Conservation (phyloP, 2,113 vertebrate species). For the Spizaetus ornatus region DNA sequence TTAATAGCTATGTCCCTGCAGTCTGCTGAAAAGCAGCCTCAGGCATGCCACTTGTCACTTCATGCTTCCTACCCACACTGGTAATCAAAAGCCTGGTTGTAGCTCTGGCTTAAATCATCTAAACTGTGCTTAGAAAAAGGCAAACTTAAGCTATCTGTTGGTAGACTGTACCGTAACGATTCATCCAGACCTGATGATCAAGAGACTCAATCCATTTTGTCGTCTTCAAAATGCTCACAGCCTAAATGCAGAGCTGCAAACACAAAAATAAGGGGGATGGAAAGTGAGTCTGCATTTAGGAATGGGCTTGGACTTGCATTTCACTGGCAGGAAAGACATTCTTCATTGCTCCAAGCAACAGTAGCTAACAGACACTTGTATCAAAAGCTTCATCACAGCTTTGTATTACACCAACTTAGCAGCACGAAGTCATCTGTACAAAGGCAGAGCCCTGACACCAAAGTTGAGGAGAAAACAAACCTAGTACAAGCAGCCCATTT, state of each 20-base stretch:
- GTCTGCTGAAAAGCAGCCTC: background rate
- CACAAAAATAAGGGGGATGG: background rate
- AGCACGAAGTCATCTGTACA: background rate
- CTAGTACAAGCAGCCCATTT: background rate
- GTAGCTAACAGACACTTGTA: background rate
- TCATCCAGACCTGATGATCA: background rate
- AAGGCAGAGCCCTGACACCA: background rate
- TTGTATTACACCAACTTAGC: background rate
- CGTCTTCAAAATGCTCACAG: background rate
- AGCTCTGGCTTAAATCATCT: background rate
- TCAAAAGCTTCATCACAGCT: background rate
- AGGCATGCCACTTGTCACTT: background rate
- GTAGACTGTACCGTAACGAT: rapidly evolving
- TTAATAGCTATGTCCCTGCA: rapidly evolving
- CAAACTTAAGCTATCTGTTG: background rate
- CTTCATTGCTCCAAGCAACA: background rate
- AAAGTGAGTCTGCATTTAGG: background rate
- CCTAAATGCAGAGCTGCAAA: background rate
- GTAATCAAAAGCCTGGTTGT: background rate
- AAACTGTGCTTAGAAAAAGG: background rate
- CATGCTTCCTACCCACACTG: background rate
- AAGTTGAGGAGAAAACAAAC: background rate
- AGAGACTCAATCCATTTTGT: background rate
- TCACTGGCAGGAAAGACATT: background rate
- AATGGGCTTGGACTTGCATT: background rate